These are phyloP conservation scores for Varecia variegata DNA, from an alignment of 2,797 vertebrate species.

Conservation along the genomic window DNA sequence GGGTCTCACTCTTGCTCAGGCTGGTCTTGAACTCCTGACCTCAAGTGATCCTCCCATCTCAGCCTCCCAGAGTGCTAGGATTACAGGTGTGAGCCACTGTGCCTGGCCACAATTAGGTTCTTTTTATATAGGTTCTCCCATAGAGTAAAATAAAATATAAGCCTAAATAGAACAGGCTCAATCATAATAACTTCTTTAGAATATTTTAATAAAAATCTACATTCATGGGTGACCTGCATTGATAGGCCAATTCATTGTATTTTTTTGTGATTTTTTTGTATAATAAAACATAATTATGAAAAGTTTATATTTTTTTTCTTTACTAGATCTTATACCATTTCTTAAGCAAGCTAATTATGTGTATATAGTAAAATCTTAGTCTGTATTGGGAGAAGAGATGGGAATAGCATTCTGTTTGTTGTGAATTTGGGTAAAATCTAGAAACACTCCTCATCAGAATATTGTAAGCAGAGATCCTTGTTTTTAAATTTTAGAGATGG, in stretches of 20 bases:
- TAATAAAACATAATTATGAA: conserved; percentile 9
- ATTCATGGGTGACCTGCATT: not conserved
- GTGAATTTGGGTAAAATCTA: not conserved
- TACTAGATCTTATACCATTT: not conserved
- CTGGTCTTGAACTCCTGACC: no score
- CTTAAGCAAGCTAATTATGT: not conserved
- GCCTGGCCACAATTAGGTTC: not conserved
- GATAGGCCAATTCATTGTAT: conserved; percentile 28
- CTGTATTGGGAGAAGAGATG: not conserved
- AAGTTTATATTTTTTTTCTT: conserved; percentile 8
- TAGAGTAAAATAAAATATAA: not conserved
- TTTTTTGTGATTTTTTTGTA: conserved; percentile 32
- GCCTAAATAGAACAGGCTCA: not conserved
- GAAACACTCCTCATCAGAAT: conserved; percentile 12
- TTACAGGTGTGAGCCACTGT: no score
- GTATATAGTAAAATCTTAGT: conserved; percentile 32
- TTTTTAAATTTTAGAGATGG: not conserved
- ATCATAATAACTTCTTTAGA: not conserved
- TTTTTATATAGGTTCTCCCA: not conserved
- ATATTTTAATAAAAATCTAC: not conserved
- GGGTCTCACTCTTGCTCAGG: no score
- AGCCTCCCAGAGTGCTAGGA: no score
- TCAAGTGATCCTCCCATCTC: no score
- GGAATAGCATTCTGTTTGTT: conserved; percentile 26
- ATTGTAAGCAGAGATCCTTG: conserved; percentile 19